These are phyloP conservation scores for Pelochelys cantorii DNA, from an alignment of 2,797 vertebrate species.

Conservation along the genomic window DNA sequence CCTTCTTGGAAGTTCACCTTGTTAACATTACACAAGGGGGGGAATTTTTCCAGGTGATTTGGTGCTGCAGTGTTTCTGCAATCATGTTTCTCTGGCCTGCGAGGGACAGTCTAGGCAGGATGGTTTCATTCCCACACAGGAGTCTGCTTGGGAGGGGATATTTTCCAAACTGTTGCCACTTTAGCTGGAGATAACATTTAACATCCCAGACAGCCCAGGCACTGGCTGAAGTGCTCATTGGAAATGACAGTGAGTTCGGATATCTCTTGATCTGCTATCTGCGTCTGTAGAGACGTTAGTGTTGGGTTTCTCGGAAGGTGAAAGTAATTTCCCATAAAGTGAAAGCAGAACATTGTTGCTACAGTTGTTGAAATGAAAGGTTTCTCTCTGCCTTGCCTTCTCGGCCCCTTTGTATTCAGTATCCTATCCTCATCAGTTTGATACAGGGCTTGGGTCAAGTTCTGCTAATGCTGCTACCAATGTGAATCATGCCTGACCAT, in stretches of 20 bases:
- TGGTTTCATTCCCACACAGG: slow-evolving; percentile 18
- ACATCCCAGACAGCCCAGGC: background rate
- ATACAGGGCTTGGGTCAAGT: background rate
- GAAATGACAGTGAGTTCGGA: background rate
- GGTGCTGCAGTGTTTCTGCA: background rate
- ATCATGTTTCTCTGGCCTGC: background rate
- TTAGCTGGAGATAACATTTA: background rate
- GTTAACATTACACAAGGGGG: fast-evolving
- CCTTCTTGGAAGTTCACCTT: background rate
- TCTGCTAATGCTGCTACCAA: background rate
- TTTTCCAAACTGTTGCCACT: background rate
- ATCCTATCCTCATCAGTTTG: too few species aligned
- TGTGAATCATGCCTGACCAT: background rate
- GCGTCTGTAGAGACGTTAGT: background rate
- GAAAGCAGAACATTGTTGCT: background rate
- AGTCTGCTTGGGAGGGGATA: background rate
- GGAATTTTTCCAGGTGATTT: background rate
- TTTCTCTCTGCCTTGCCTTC: background rate
- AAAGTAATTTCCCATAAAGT: slow-evolving; percentile 42
- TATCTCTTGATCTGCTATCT: background rate
- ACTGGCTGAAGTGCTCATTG: background rate
- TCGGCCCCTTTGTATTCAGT: background rate
- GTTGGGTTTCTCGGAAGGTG: slow-evolving; percentile 59
- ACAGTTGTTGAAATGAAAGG: background rate
- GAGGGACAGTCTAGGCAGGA: background rate